Evolutionary conservation across 2,797 vertebrate genomes (phyloP).

Genomic region (Chaetophractus vellerosus): DNA sequence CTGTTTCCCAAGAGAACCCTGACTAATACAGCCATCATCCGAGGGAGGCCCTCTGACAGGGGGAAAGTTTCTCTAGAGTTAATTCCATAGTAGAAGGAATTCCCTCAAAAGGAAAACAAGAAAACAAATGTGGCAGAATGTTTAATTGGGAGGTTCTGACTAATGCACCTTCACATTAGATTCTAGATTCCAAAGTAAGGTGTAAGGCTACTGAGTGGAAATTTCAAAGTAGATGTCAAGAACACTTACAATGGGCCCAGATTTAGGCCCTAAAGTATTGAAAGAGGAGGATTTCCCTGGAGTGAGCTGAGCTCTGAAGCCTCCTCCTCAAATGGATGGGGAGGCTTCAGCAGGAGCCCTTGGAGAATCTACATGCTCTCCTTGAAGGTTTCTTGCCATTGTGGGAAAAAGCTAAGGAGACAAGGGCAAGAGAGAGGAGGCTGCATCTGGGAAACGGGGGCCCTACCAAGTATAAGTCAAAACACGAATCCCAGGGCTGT

Average conservation of each 20-base stretch:
- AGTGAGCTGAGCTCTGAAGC: neutral
- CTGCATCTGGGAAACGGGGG: neutral
- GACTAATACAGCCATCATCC: neutral
- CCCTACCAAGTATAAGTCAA: neutral
- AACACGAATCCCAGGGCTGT: neutral
- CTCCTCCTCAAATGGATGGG: neutral
- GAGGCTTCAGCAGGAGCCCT: neutral
- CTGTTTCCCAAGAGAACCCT: too few species aligned
- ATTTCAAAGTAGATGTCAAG: slow-evolving; percentile 9
- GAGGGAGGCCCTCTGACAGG: neutral
- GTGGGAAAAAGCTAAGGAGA: neutral
- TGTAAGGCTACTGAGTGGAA: neutral
- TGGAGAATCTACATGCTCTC: neutral
- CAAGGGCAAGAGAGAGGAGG: neutral
- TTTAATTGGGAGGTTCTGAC: neutral
- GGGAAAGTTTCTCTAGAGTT: neutral
- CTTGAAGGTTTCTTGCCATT: neutral
- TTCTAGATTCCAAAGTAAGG: slow-evolving; percentile 17
- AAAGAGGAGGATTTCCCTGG: neutral
- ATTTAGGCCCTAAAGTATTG: rapidly evolving
- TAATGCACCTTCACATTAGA: neutral
- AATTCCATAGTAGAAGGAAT: neutral
- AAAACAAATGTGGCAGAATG: neutral
- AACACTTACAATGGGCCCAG: slow-evolving; percentile 15
- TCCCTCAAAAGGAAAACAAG: neutral